These are phyloP conservation scores for Botia almorhae DNA, from an alignment of 2,797 vertebrate genomes.

Conservation along the genomic window DNA sequence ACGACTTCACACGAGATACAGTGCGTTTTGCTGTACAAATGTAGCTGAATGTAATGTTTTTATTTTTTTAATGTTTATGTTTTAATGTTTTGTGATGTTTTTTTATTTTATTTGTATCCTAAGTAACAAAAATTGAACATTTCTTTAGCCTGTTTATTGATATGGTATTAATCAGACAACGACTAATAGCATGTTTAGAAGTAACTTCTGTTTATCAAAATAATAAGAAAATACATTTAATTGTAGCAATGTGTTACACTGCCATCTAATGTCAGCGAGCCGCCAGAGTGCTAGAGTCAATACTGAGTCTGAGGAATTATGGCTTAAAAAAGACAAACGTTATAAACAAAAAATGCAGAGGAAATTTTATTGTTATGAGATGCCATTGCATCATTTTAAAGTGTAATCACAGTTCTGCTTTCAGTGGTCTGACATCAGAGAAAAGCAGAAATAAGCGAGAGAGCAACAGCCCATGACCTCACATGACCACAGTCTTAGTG, in stretches of 20 bases:
- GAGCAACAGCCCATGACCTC: not conserved
- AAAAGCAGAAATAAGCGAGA: slow-evolving; percentile 22
- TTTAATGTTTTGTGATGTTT: too few species aligned
- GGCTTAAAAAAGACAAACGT: not conserved
- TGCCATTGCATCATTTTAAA: slow-evolving; percentile 4
- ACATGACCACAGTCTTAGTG: slow-evolving; percentile 11
- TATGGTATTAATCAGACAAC: too few species aligned
- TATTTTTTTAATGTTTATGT: too few species aligned
- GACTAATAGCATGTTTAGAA: too few species aligned
- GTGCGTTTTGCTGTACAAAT: too few species aligned
- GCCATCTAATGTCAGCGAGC: not conserved
- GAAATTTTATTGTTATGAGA: too few species aligned
- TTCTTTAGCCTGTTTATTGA: too few species aligned
- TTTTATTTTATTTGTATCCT: too few species aligned
- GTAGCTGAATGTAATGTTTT: too few species aligned
- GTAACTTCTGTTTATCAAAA: too few species aligned
- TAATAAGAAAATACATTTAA: not conserved
- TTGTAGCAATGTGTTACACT: not conserved
- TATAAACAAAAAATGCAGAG: not conserved
- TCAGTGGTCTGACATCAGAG: slow-evolving; percentile 1
- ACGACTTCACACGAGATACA: too few species aligned
- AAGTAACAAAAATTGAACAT: too few species aligned
- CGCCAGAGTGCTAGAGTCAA: not conserved
- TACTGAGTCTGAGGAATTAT: not conserved
- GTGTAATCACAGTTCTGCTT: slow-evolving; percentile 22